A percentile compares a stretch with the other conserved stretches of the same genome.
Conservation (phyloP, 2,113 vertebrate species). For the Ailuropoda melanoleuca region DNA sequence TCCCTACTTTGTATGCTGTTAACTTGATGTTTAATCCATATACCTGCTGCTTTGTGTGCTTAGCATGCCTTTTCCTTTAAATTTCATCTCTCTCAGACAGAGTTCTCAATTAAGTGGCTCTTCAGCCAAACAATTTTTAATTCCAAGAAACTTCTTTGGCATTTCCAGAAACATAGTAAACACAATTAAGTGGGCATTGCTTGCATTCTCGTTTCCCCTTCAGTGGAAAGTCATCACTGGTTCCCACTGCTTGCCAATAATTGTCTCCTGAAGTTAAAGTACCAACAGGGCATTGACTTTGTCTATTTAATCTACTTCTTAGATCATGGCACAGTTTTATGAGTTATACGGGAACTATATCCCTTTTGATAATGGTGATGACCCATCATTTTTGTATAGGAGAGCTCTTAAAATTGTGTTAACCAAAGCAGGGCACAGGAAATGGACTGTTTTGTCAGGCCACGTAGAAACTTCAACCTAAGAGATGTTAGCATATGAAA, state of each 20-base stretch:
- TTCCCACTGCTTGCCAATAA: background rate
- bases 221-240: background rate
- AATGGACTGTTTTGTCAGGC: background rate
- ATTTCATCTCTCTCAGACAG: background rate
- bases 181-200: background rate
- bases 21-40: conserved; percentile 59
- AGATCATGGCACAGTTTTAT: background rate
- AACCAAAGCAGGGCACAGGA: background rate
- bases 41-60: background rate
- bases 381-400: background rate
- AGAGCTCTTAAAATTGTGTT: background rate
- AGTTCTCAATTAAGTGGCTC: conserved; percentile 28
- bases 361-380: background rate
- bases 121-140: conserved; percentile 26
- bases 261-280: background rate
- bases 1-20: background rate
- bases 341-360: background rate
- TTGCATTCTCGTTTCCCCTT: background rate
- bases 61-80: background rate
- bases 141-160: background rate
- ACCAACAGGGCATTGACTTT: background rate
- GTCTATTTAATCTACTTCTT: background rate
- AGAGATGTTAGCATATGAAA: background rate
- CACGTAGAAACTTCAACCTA: background rate
- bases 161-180: conserved; percentile 9